Conservation (phyloP, 2,113 vertebrate species). For the Beaufortia kweichowensis region DNA sequence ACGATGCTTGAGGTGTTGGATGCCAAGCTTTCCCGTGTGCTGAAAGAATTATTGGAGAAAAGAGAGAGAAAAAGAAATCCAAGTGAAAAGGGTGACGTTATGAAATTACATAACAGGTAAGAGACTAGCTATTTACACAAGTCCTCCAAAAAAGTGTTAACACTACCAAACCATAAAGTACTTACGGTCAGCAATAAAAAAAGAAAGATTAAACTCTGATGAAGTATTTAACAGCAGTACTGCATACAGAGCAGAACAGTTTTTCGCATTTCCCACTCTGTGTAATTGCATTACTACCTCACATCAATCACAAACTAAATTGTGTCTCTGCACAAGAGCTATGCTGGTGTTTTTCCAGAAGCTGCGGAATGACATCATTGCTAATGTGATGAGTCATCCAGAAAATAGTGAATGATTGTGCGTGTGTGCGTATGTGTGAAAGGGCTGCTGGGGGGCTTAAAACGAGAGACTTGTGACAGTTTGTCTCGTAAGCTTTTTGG, state of each 20-base stretch:
- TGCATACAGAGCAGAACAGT: not conserved
- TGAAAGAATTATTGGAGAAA: constrained; percentile 56
- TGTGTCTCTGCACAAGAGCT: constrained; percentile 33
- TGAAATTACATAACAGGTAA: no score
- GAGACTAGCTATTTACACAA: not conserved
- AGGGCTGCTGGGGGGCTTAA: constrained; percentile 29
- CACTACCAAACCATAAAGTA: no score
- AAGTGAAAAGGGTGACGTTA: no score
- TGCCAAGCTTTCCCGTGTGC: constrained; percentile 98
- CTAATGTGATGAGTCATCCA: constrained; percentile 53
- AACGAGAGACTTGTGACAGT: constrained; percentile 29
- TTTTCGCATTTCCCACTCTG: not conserved
- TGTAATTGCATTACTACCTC: constrained; percentile 37
- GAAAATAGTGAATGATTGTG: constrained; percentile 36
- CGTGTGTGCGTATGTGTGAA: constrained; percentile 9
- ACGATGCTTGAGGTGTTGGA: constrained; percentile 99
- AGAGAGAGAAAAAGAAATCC: not conserved
- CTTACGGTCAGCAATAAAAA: not conserved
- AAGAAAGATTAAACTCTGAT: not conserved
- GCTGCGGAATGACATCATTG: constrained; percentile 44
- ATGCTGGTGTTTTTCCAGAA: constrained; percentile 45
- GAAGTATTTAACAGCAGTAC: constrained; percentile 3
- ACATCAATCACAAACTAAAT: constrained; percentile 22
- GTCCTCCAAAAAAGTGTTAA: not conserved
- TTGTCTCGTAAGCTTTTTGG: constrained; percentile 36